Base-by-base conservation (phyloP, 2,113 vertebrate genomes). In the Menidia beryllina region DNA sequence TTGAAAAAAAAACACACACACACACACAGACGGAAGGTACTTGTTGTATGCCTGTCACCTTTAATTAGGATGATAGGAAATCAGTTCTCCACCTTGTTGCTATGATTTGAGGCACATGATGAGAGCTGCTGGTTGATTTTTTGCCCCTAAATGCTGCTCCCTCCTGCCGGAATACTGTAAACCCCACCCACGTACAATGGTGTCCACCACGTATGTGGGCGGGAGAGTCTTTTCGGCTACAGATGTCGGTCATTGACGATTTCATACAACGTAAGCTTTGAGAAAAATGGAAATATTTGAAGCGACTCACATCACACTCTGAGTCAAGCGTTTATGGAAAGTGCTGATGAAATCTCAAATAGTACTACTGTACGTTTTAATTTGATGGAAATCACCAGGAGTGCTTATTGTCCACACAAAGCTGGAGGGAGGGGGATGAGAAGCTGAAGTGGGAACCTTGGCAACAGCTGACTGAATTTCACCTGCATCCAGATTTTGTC, bases 21-120 rank as follows among this genome's bases (percentile, higher is more conserved):
- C 24, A 23, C 45, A 49, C n/a, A n/a, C n/a, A n/a, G n/a, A n/a
- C 30, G 13, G 14, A 11, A 25, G 34, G 30, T 60, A 62, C 72
- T 72, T 72, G 62, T 41, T 69, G 41, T 48, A 14, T 45, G 60
- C 61, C 36, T 43, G 38, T 81, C 45, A 53, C 53, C 52, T 78
- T 57, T 71, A 26, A 76, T 75, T 77, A 48, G 48, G 48, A 23
- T 49, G 52, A 45, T 58, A 25, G 34, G 19, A 62, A 71, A 63
- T 56, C 5, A 17, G 4, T 9, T 52, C 26, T 34, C 4, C 6
- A 15, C 62, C 24, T 65, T 25, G 3, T 54, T 30, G 20, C 53
- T 36, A n/a, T 13, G 7, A 41, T 62, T 79, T 79, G 50, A 62
- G 54, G 59, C 47, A 17, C 51, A 24, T 24, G 70, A 70, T 36